Conservation (phyloP, 2,113 vertebrate genomes). For the Narcine bancroftii region DNA sequence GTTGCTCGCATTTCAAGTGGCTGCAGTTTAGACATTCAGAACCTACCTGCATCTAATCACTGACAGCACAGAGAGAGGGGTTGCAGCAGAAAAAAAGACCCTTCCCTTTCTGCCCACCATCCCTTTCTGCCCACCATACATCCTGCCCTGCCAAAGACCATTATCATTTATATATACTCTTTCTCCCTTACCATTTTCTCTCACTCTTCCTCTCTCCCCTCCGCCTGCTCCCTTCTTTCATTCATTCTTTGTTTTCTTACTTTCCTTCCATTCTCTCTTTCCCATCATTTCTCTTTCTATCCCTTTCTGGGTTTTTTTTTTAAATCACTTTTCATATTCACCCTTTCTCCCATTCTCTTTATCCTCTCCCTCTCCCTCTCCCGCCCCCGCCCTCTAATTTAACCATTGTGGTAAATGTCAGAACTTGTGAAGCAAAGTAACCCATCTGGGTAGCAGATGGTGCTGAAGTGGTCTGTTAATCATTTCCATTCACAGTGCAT, state of each 20-base stretch:
- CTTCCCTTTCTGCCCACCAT: too few species aligned
- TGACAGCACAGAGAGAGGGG: neutral
- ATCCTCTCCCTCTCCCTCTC: neutral
- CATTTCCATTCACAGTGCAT: neutral
- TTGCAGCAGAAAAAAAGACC: neutral
- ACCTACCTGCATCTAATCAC: neutral
- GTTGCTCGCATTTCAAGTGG: neutral
- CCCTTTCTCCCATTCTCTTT: too few species aligned
- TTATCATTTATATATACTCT: too few species aligned
- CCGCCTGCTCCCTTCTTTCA: too few species aligned
- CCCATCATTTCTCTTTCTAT: too few species aligned
- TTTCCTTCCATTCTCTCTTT: too few species aligned
- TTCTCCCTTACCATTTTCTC: too few species aligned
- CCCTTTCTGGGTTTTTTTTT: too few species aligned
- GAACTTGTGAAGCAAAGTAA: neutral
- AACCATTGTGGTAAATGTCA: neutral
- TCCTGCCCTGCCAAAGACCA: too few species aligned
- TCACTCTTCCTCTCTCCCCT: too few species aligned
- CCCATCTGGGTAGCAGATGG: constrained; percentile 29
- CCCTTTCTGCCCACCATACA: neutral
- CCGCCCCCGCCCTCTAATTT: neutral
- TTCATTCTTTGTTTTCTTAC: too few species aligned
- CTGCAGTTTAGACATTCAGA: neutral
- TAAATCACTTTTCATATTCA: too few species aligned
- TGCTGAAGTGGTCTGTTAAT: neutral